Percentiles rank a stretch among this genome's conserved stretches.
phyloP scores from a whole-genome alignment of 2,113 vertebrate genomes.

The Aramus guarauna region DNA sequence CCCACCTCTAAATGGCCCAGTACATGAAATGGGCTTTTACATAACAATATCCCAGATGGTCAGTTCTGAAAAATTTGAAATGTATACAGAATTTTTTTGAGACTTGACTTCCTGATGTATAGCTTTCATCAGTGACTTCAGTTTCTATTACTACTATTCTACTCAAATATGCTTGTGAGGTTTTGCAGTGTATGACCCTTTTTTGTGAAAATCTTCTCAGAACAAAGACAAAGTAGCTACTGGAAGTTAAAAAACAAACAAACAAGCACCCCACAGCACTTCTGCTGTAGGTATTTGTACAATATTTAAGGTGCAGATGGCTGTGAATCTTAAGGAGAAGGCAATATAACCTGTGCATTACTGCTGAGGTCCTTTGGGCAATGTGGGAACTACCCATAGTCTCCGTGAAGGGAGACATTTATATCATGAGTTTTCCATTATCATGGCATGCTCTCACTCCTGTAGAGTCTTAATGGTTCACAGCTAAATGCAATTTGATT shows the following conservation, averaged over 20 bases:
- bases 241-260: not conserved
- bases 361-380: not conserved
- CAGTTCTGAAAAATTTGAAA: not conserved
- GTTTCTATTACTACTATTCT: not conserved
- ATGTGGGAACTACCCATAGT: not conserved
- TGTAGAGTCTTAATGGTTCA: not conserved
- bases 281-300: not conserved
- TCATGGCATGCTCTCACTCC: rapidly evolving
- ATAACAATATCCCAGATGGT: not conserved
- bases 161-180: not conserved
- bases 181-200: not conserved
- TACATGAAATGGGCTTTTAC: not conserved
- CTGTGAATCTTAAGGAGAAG: not conserved
- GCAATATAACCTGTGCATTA: not conserved
- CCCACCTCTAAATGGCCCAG: not conserved
- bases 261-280: not conserved
- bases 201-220: not conserved
- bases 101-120: not conserved
- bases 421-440: not conserved
- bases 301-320: not conserved
- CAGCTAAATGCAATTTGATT: not conserved
- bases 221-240: not conserved
- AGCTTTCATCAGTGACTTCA: not conserved
- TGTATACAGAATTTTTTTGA: not conserved
- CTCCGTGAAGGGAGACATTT: not conserved